Evolutionary conservation across 1,140 invertebrate genomes (phyloP), one percentile per base, ranked within the genome.

Genomic region (Zaprionus tsacasi): DNA sequence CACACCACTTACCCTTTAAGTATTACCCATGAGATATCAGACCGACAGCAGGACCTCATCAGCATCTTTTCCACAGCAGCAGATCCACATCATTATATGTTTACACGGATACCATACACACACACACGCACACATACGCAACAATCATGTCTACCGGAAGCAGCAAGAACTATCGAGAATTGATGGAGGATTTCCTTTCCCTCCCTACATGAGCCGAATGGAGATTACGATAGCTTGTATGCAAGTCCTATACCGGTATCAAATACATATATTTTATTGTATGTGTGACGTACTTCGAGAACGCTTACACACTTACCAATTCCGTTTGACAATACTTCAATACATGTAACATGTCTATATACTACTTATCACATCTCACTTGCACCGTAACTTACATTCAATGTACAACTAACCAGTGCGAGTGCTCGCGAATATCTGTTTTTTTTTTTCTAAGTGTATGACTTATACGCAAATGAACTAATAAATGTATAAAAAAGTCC

Each of bases 11-110:
- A 68, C 65, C 69, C 54, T 45, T 74, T 67, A 65, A 86, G 82
- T 86, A 87, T 86, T 86, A 82, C 25, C 17, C 40, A 70, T 50
- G 11, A 17, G 50, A 6, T n/a, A 33, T 48, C 38, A 59, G 12
- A 43, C 36, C 11, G 45, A 50, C 45, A 25, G 17, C 17, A 50
- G 17, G 17, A 50, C 45, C 5, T 25, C 45, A 48, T 48, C 45
- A 21, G 2, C 50, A 40, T n/a, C 50, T 33, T 33, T 2, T 33
- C 30, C 21, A 21, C 21, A 30, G 4, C 52, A 55, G 52, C 17
- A 50, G 11, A 25, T 25, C 17, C 17, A 11, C 45, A 12, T 17
- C 45, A 11, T 12, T 50, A 10, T 13, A 40, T 40, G 38, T n/a
- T 4, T 25, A 33, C 27, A 55, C n/a, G 25, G 52, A 55, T 27